A percentile compares a stretch with the other conserved stretches of the same genome.
phyloP scores from a whole-genome alignment of 2,888 invertebrate species.

The Drosophila anomalata region DNA sequence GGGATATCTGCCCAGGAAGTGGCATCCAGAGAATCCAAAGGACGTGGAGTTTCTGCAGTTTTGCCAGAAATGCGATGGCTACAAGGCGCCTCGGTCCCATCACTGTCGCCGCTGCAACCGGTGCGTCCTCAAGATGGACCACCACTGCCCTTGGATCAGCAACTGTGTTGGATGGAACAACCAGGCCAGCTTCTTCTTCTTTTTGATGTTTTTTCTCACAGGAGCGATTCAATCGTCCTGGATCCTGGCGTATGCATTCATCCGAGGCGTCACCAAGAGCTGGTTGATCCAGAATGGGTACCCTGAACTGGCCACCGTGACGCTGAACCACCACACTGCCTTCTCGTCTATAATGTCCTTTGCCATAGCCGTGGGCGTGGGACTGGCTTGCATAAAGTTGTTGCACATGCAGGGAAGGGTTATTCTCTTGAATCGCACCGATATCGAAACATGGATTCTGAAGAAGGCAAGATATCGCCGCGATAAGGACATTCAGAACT shows the following conservation, averaged over 20 bases:
- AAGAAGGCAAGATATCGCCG: constrained; percentile 92
- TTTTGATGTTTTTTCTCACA: constrained; percentile 93
- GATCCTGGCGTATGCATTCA: constrained; percentile 85
- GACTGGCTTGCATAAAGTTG: constrained; percentile 94
- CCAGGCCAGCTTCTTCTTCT: constrained; percentile 94
- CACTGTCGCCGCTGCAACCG: constrained; percentile 96
- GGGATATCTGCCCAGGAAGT: constrained; percentile 92
- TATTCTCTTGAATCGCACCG: constrained; percentile 93
- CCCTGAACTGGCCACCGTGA: constrained; percentile 87
- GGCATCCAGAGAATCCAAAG: constrained; percentile 90
- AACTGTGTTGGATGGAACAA: constrained; percentile 97
- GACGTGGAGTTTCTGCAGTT: constrained; percentile 91
- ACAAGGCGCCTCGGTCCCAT: constrained; percentile 97
- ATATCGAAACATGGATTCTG: constrained; percentile 98
- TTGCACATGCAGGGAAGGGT: constrained; percentile 93
- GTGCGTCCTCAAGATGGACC: constrained; percentile 98
- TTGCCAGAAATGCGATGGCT: constrained; percentile 94
- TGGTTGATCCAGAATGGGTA: background rate
- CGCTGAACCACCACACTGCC: constrained; percentile 88
- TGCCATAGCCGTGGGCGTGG: constrained; percentile 95
- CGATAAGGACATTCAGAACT: background rate
- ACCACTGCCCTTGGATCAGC: constrained; percentile 99
- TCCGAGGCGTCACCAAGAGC: constrained; percentile 88
- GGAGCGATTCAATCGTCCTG: constrained; percentile 79
- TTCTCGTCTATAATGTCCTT: constrained; percentile 91